These are phyloP conservation scores for Galeopsomyia nigrocyanea DNA, from an alignment of 2,888 invertebrate species.

Conservation along the genomic window DNA sequence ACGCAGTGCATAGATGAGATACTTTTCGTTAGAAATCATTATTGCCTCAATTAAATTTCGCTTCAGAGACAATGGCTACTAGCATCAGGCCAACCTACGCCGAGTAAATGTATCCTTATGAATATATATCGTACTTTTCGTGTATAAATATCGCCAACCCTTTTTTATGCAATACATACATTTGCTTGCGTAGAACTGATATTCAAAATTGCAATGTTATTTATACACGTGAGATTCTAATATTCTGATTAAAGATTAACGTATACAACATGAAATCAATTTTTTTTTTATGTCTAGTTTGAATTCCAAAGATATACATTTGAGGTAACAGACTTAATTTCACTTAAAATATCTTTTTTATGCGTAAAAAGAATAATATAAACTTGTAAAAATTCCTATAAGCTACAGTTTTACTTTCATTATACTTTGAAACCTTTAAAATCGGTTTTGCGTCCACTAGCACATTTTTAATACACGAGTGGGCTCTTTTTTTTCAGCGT, in stretches of 20 bases:
- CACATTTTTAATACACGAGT: neutral
- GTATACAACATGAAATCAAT: no score
- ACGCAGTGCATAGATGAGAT: no score
- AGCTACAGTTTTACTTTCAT: conserved; percentile 35
- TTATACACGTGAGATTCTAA: no score
- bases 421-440: conserved; percentile 29
- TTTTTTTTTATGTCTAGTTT: no score
- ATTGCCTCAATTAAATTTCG: conserved; percentile 10
- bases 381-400: conserved; percentile 6
- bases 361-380: no score
- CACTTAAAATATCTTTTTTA: no score
- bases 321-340: no score
- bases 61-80: conserved; percentile 16
- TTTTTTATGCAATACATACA: conserved; percentile 1
- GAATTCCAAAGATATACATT: no score
- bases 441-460: conserved; percentile 30
- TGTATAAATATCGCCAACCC: conserved; percentile 1
- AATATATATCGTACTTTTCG: neutral
- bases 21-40: neutral
- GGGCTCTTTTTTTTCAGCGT: conserved; percentile 4
- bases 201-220: no score
- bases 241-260: no score
- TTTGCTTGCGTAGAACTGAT: neutral
- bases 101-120: neutral
- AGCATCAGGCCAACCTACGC: conserved; percentile 26